These are phyloP conservation scores for Triplophysa dalaica DNA, from an alignment of 2,113 vertebrate genomes.

Conservation along the genomic window DNA sequence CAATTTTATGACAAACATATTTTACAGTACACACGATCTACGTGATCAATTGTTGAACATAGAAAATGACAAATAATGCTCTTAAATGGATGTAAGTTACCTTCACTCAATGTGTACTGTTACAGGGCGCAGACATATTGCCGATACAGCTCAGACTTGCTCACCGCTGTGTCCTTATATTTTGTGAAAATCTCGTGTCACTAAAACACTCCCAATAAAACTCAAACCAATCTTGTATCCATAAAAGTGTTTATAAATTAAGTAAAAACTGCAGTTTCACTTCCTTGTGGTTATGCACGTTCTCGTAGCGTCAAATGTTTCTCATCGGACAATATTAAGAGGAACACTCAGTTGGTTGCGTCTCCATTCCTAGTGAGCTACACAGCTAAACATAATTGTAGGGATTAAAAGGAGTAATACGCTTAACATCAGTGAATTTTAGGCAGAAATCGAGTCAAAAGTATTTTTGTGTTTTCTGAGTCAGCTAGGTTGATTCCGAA, in stretches of 20 bases:
- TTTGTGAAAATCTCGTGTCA: background rate
- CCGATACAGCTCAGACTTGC: conserved; percentile 8
- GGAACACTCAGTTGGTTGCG: conserved; percentile 38
- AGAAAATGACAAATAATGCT: background rate
- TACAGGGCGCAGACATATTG: conserved; percentile 47
- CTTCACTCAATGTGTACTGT: background rate
- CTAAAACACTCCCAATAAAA: background rate
- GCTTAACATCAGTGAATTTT: no score
- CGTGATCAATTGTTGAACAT: background rate
- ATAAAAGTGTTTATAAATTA: background rate
- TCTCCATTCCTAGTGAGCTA: background rate
- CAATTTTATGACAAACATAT: background rate
- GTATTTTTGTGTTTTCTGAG: background rate
- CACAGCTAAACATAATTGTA: background rate
- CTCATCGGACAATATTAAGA: conserved; percentile 6
- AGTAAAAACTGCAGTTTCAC: background rate
- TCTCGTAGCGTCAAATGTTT: background rate
- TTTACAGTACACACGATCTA: background rate
- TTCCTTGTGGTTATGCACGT: background rate
- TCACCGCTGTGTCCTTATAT: background rate
- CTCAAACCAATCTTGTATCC: background rate
- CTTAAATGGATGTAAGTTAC: background rate
- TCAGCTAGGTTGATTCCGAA: background rate
- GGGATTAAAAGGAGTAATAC: background rate
- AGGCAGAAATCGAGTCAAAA: background rate